Evolutionary conservation across 1,140 invertebrate species (phyloP), one percentile per base, ranked within the genome.

Genomic region (Phenacoccus solenopsis): DNA sequence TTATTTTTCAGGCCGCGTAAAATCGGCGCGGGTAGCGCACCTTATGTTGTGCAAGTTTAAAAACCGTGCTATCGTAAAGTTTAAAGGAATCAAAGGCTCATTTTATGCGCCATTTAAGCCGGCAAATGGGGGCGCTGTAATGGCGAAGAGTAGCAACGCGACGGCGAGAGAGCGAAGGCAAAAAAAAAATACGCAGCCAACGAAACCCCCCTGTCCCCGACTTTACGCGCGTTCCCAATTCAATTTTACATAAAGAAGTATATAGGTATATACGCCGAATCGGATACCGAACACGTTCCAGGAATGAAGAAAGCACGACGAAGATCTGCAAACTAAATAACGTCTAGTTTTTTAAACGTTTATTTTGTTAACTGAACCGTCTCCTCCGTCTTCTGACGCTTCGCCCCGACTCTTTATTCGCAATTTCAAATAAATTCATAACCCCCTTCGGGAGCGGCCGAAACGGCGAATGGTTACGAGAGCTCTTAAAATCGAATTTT

Each of bases 391-490:
- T 64, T 64, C n/a, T n/a, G n/a, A n/a, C n/a, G n/a, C n/a, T n/a
- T n/a, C n/a, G n/a, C n/a, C n/a, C n/a, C n/a, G n/a, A n/a, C n/a
- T 27, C 25, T 64, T 22, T 27, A 24, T 64, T 20, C 25, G 22
- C 59, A 64, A 25, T 64, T 64, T 64, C 59, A 27, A 64, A 64
- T 64, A 64, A 64, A 64, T 64, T 64, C 59, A 64, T 64, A 64
- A 64, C 59, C 59, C 59, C 59, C 59, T 64, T 25, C 59, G 59
- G 32, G 59, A 25, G 59, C 5, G 16, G 9, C 32, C 9, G 59
- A 16, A 64, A 25, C 22, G 59, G 59, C 7, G 59, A 38, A n/a
- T 49, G 20, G 38, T 49, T 49, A 49, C 38, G 20, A 64, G 59
- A 64, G 59, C 59, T 64, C 21, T 27, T 64, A 64, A 49, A 64